Percentiles rank a stretch among this genome's conserved stretches.
These are phyloP conservation scores for Babyrousa celebensis DNA, from an alignment of 2,797 vertebrate species.

Conservation along the genomic window DNA sequence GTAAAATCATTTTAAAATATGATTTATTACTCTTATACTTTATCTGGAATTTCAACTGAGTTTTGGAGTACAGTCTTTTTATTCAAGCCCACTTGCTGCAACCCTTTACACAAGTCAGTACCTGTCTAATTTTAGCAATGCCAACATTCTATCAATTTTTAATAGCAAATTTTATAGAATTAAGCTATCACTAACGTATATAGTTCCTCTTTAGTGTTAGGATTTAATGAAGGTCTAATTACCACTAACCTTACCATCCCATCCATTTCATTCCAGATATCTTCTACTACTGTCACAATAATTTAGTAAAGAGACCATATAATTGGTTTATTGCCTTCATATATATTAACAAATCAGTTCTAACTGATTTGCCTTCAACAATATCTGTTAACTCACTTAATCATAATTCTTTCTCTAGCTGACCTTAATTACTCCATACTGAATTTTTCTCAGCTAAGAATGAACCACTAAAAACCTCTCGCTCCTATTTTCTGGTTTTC, in stretches of 20 bases:
- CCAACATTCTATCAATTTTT: slow-evolving; percentile 70
- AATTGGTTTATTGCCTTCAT: slow-evolving; percentile 57
- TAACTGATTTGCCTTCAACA: slow-evolving; percentile 52
- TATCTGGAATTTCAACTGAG: slow-evolving; percentile 59
- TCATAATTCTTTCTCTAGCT: slow-evolving; percentile 70
- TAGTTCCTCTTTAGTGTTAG: slow-evolving; percentile 29
- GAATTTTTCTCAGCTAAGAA: slow-evolving; percentile 71
- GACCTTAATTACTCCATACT: slow-evolving; percentile 61
- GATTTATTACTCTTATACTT: slow-evolving; percentile 17
- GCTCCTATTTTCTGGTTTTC: slow-evolving; percentile 77
- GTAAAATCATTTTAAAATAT: not conserved
- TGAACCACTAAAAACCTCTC: slow-evolving; percentile 70
- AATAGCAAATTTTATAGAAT: slow-evolving; percentile 71
- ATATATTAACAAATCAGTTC: slow-evolving; percentile 71
- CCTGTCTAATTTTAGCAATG: slow-evolving; percentile 70
- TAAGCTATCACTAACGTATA: not conserved
- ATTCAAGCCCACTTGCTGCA: slow-evolving; percentile 28
- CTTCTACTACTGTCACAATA: slow-evolving; percentile 18
- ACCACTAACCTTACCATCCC: slow-evolving; percentile 37
- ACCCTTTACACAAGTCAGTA: slow-evolving; percentile 62
- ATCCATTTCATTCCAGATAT: slow-evolving; percentile 59
- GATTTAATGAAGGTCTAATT: slow-evolving; percentile 67
- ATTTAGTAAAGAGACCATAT: slow-evolving; percentile 59
- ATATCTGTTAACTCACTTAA: slow-evolving; percentile 76
- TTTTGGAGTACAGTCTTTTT: not conserved